Base-by-base conservation (phyloP, 2,797 vertebrate species). In the Synanceia verrucosa region DNA sequence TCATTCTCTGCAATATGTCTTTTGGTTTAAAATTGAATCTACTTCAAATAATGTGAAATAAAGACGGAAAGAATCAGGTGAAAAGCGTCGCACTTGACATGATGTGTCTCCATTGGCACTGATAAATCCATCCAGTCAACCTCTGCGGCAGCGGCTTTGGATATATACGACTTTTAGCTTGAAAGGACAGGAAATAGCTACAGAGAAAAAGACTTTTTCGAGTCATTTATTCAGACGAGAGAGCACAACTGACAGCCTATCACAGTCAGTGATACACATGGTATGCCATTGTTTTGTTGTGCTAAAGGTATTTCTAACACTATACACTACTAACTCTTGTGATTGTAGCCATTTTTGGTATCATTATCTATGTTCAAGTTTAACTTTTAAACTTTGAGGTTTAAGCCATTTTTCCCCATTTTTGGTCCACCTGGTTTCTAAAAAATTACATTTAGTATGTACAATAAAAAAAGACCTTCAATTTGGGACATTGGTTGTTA, bases 161-260 rank as follows among this genome's bases (percentile, higher is more conserved):
- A 77, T 50, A 39, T 57, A 72, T 34, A 13, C 26, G 44, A 51
- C 46, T 59, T 70, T 65, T 44, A 57, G 60, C 48, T 55, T 23
- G 29, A 62, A 53, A 68, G 46, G 47, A 65, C 79, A 88, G 87
- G 81, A 89, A 88, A 88, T 81, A 55, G 68, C 75, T n/a, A 13
- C 28, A 33, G 65, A 28, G 21, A 48, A 29, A 79, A 66, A 60
- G 11, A 67, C 67, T 41, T 37, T 74, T 70, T 21, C 19, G 34
- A 63, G 78, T 69, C 52, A 81, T 72, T 64, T 55, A 18, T 78
- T 16, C 29, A 52, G 44, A 61, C 28, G 10, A 69, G 21, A 48
- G 60, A 76, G 34, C 36, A 46, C 60, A 52, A 11, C 74, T 77
- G 81, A 86, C 81, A 85, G 67, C 2, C 0, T 70, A 81, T 76